These are phyloP conservation scores for Pollimyrus isidori DNA, from an alignment of 2,113 vertebrate species.

Conservation along the genomic window DNA sequence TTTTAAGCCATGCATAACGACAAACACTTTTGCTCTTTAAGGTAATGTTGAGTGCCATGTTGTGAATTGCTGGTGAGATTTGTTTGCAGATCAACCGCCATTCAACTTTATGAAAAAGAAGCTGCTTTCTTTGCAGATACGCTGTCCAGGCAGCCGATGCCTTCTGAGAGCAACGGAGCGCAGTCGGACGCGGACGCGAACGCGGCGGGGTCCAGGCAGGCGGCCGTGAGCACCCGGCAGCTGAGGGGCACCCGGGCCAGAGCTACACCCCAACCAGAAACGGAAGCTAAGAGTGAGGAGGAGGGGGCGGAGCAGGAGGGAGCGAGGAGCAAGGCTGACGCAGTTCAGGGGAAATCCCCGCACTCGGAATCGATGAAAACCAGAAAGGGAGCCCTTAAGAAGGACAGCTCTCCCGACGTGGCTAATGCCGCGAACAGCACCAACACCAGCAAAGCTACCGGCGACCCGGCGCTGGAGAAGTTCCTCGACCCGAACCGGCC, in stretches of 20 bases:
- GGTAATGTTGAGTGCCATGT: not conserved
- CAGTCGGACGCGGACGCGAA: slow-evolving; percentile 37
- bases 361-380: slow-evolving; percentile 28
- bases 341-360: slow-evolving; percentile 44
- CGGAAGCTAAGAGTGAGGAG: slow-evolving; percentile 44
- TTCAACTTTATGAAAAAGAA: not conserved
- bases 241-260: slow-evolving; percentile 22
- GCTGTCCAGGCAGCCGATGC: slow-evolving; percentile 39
- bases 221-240: not conserved
- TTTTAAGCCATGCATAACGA: not conserved
- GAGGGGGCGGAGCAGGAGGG: slow-evolving; percentile 42
- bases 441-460: slow-evolving; percentile 18
- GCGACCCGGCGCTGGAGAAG: slow-evolving; percentile 36
- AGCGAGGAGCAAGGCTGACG: slow-evolving; percentile 37
- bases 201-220: slow-evolving; percentile 35
- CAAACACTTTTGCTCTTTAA: not conserved
- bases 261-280: slow-evolving; percentile 32
- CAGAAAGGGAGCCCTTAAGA: slow-evolving; percentile 4
- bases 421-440: slow-evolving; percentile 30
- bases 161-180: slow-evolving; percentile 39
- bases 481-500: slow-evolving; percentile 55
- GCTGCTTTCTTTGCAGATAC: slow-evolving; percentile 42
- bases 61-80: too few relatives aligned
- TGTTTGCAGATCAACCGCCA: not conserved
- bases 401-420: slow-evolving; percentile 46